Evolutionary conservation across 2,797 vertebrate genomes (phyloP), one percentile per base, ranked within the genome.

Genomic region (Helostoma temminkii): DNA sequence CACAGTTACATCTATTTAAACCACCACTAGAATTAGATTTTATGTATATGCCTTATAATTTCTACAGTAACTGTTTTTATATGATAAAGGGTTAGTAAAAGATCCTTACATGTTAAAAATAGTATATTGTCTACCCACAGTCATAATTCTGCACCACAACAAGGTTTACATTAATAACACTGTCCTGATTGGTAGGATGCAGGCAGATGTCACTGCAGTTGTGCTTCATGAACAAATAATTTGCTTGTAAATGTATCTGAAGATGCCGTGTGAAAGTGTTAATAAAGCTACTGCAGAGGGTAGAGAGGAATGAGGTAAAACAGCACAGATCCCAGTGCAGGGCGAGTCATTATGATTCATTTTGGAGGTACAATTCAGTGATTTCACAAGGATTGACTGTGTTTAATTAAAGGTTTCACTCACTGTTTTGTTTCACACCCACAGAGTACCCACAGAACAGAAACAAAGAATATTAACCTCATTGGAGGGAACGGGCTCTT

Each of bases 121-220:
- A 85, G 71, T 66, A 43, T 45, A 19, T 22, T 48, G 63, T 75
- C 70, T 47, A 45, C 45, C 19, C 48, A 75, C 49, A 74, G 59
- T 54, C 76, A 53, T 63, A 76, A 45, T 67, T 87, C 85, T 89
- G 82, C 86, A 88, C 75, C 86, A 85, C 81, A 84, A 86, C 86
- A 85, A 71, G 57, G 66, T 81, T 84, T 69, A 85, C 76, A 82
- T 81, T 71, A 73, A 80, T 52, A 83, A 64, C 84, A 76, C 47
- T 2, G 47, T 41, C 78, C 74, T 83, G 66, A 86, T 86, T 89
- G 83, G 89, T 55, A 71, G 82, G 65, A 70, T 49, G 52, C 48
- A 52, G 42, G 61, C 68, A 66, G 64, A 84, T 78, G 81, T 75
- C 71, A 65, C 52, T 48, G 65, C 73, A 49, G 74, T 63, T 82